Evolutionary conservation across 1,140 invertebrate genomes (phyloP).

Genomic region (Meloidogyne floridensis): DNA sequence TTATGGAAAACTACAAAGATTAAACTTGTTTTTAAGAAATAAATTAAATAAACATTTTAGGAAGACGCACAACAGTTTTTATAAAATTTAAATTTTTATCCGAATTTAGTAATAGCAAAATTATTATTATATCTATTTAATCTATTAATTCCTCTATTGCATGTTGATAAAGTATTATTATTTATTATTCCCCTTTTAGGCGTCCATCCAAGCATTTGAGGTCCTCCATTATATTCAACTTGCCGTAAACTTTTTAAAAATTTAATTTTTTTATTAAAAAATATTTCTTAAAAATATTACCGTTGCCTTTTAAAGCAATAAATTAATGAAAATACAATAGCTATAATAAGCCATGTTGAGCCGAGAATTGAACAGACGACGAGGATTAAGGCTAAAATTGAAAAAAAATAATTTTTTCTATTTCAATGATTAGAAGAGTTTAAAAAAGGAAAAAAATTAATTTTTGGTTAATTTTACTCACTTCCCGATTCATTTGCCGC

Average conservation of each 20-base stretch:
- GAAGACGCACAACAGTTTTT: too few relatives aligned
- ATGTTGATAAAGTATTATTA: not conserved
- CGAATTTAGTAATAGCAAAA: conserved; percentile 4
- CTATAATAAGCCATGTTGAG: conserved; percentile 16
- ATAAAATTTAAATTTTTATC: not conserved
- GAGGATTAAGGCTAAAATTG: conserved; percentile 18
- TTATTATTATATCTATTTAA: not conserved
- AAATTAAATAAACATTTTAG: not conserved
- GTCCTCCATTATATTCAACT: not conserved
- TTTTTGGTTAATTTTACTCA: not conserved
- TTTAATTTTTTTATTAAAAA: not conserved
- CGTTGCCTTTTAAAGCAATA: conserved; percentile 20
- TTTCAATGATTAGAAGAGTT: too few relatives aligned
- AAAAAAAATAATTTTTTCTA: not conserved
- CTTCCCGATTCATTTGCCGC: conserved; percentile 22
- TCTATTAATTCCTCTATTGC: not conserved
- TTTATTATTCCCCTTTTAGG: not conserved
- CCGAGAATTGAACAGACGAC: conserved; percentile 23
- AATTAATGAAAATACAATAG: conserved; percentile 25
- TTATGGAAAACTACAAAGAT: too few relatives aligned
- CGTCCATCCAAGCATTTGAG: conserved; percentile 1
- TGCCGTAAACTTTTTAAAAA: not conserved
- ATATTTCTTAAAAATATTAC: not conserved
- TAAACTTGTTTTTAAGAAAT: too few relatives aligned
- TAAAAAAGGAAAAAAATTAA: not conserved